These are phyloP conservation scores for Pterocles burchelli DNA, from an alignment of 2,113 vertebrate species.

Conservation along the genomic window DNA sequence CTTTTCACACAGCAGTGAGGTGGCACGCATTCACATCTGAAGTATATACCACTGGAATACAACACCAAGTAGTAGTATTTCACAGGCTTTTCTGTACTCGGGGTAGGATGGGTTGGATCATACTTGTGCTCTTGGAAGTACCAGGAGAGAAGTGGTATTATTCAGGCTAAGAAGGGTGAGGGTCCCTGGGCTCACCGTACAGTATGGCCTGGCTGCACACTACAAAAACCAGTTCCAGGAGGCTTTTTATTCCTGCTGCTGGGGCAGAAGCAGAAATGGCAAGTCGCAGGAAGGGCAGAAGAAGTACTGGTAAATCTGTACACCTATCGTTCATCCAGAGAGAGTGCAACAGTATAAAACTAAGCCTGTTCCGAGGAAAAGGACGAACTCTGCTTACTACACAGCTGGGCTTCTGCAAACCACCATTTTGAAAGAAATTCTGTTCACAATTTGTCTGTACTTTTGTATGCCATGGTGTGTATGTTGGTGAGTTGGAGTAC, in stretches of 20 bases:
- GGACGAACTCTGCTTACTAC: not conserved
- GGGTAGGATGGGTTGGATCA: not conserved
- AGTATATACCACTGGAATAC: not conserved
- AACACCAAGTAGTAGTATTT: not conserved
- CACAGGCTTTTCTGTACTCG: not conserved
- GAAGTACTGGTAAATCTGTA: not conserved
- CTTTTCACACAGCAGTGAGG: not conserved
- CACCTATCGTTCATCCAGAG: not conserved
- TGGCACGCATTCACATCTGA: not conserved
- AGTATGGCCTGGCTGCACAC: not conserved
- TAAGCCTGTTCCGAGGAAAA: not conserved
- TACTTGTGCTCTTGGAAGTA: not conserved
- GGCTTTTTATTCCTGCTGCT: not conserved
- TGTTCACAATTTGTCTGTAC: not conserved
- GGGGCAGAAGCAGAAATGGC: not conserved
- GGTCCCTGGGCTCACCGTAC: not conserved
- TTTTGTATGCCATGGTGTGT: not conserved
- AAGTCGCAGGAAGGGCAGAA: not conserved
- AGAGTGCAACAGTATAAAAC: not conserved
- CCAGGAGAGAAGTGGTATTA: not conserved
- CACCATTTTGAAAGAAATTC: not conserved
- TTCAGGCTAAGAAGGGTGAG: not conserved
- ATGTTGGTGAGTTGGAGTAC: not conserved
- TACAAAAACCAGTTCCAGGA: not conserved
- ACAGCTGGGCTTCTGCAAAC: not conserved